These are phyloP conservation scores for Gerris buenoi DNA, from an alignment of 1,140 invertebrate species.

Conservation along the genomic window DNA sequence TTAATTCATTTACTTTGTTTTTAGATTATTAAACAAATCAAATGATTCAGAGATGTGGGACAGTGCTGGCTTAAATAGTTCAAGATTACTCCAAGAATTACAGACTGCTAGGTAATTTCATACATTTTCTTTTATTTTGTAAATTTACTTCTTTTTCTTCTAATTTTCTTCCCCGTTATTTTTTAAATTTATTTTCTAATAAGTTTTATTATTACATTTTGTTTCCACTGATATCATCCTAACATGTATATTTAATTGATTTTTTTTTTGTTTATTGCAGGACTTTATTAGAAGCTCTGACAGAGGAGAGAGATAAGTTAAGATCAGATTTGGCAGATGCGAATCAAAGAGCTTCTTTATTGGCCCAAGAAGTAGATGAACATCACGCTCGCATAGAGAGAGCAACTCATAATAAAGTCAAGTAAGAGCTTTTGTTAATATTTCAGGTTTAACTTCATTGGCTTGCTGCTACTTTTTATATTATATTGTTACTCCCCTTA, in stretches of 20 bases:
- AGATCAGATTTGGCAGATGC: constrained; percentile 59
- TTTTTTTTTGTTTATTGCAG: too few relatives aligned
- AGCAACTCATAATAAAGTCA: constrained; percentile 42
- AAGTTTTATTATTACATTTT: too few relatives aligned
- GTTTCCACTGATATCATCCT: too few relatives aligned
- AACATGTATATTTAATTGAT: too few relatives aligned
- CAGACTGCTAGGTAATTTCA: background rate
- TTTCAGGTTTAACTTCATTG: background rate
- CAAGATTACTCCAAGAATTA: constrained; percentile 5
- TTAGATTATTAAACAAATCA: too few relatives aligned
- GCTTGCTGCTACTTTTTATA: background rate
- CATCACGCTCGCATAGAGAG: constrained; percentile 65
- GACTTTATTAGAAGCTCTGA: constrained; percentile 43
- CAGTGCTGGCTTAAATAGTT: background rate
- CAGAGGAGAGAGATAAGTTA: constrained; percentile 57
- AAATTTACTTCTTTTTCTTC: too few relatives aligned
- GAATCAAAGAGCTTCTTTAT: constrained; percentile 54
- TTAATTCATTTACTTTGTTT: too few relatives aligned
- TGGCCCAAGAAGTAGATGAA: constrained; percentile 81
- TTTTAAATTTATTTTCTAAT: too few relatives aligned
- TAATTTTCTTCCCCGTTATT: too few relatives aligned
- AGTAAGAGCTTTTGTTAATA: constrained; percentile 27
- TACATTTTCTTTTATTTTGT: background rate
- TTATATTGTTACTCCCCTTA: too few relatives aligned
- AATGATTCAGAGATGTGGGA: constrained; percentile 4